Evolutionary conservation across 1,140 invertebrate genomes (phyloP), one percentile per base, ranked within the genome.

Genomic region (Sipha flava): DNA sequence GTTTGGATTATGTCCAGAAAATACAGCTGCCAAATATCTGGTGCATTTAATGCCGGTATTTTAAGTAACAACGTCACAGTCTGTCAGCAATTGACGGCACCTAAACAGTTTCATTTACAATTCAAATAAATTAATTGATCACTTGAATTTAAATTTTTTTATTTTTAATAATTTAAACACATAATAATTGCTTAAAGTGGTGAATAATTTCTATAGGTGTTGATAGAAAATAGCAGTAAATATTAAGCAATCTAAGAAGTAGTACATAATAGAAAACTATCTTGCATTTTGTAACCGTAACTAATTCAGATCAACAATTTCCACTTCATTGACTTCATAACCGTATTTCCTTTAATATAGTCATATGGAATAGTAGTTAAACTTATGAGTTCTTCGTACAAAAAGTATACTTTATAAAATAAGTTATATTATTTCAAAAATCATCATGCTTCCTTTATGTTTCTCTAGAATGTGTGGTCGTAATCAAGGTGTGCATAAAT

Each of bases 1-100:
- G 29, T 75, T 73, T 54, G 70, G 70, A 34, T 23, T 26, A 26
- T 10, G 0, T 23, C 73, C 73, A 77, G 59, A 29, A 59, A 59
- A 1, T 57, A 40, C n/a, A 54, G 16, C 34, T 77, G 73, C 73
- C 73, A 77, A 77, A 59, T 77, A 77, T 57, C 73, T 77, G 23
- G 52, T 77, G 34, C 52, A 77, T 77, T 77, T 77, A 31, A 9
- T 77, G 73, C 52, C 73, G 73, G 73, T 77, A 77, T 77, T 77
- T 59, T 77, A 77, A 77, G 49, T 54, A 77, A 57, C 73, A 29
- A 57, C 73, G 73, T 77, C 73, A 77, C 37, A 57, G 49, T 77
- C 49, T 77, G 52, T 59, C 73, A 40, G 34, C 29, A 10, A 77
- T 77, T 59, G 52, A 77, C 37, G 12, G 31, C 9, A 23, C 59